These are phyloP conservation scores for Sinella curviseta DNA, from an alignment of 1,140 invertebrate genomes.

Conservation along the genomic window DNA sequence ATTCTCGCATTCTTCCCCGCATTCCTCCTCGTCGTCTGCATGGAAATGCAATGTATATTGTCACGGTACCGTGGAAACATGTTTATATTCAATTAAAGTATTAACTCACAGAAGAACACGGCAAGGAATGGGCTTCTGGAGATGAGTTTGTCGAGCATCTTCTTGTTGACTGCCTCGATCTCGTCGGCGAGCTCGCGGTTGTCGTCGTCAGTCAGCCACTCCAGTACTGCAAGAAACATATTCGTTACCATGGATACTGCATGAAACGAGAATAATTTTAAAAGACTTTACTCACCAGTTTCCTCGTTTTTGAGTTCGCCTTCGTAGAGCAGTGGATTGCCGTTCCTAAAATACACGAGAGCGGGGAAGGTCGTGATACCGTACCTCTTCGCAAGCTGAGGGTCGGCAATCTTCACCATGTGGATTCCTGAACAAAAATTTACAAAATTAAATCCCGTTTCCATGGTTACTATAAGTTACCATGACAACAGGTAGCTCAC, in stretches of 20 bases:
- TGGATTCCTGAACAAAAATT: conserved; percentile 75
- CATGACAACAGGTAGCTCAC: no score
- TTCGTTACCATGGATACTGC: background rate
- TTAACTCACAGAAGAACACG: conserved; percentile 85
- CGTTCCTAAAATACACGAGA: conserved; percentile 62
- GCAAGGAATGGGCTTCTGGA: conserved; percentile 85
- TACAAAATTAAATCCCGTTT: background rate
- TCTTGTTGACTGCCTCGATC: conserved; percentile 66
- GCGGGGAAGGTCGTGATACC: conserved; percentile 94
- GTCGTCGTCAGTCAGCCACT: conserved; percentile 92
- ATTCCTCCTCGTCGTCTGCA: conserved; percentile 79
- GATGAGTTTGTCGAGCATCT: conserved; percentile 66
- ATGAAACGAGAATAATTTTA: conserved; percentile 1
- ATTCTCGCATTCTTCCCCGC: conserved; percentile 78
- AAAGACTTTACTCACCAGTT: conserved; percentile 55
- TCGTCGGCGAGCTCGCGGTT: conserved; percentile 90
- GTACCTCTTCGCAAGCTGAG: conserved; percentile 81
- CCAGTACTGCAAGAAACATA: conserved; percentile 63
- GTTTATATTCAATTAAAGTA: background rate
- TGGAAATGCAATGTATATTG: conserved; percentile 32
- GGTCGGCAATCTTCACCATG: conserved; percentile 91
- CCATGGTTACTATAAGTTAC: no score
- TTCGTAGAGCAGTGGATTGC: conserved; percentile 86
- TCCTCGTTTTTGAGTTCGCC: conserved; percentile 88
- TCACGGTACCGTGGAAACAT: conserved; percentile 24